phyloP scores from a whole-genome alignment of 1,140 invertebrate genomes.

The Oncopeltus fasciatus region DNA sequence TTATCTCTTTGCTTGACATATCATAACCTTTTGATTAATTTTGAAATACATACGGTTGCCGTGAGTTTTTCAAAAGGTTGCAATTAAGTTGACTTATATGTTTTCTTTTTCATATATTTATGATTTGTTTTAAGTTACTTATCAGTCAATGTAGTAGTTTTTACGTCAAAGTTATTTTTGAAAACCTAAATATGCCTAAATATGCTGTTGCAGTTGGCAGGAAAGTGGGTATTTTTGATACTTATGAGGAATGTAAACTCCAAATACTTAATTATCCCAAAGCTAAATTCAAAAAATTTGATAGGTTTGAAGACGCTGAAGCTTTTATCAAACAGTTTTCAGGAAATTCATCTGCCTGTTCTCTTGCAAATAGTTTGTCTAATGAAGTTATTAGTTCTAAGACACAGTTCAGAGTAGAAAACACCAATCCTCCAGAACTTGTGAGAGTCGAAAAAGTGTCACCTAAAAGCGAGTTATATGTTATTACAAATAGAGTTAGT shows the following conservation, averaged over 20 bases:
- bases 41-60: no score
- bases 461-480: neutral
- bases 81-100: no score
- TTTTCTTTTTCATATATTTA: no score
- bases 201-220: constrained; percentile 17
- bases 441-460: constrained; percentile 1
- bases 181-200: constrained; percentile 10
- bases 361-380: neutral
- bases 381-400: neutral
- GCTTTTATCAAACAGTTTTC: constrained; percentile 33
- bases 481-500: neutral
- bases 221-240: constrained; percentile 15
- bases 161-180: neutral
- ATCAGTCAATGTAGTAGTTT: no score
- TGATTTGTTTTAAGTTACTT: no score
- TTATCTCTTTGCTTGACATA: no score
- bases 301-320: constrained; percentile 30
- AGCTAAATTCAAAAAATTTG: constrained; percentile 65
- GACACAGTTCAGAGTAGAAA: neutral
- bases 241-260: constrained; percentile 50
- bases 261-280: constrained; percentile 56
- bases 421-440: neutral
- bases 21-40: no score
- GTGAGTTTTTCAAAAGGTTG: no score
- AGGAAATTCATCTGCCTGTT: neutral